Evolutionary conservation across 2,797 vertebrate species (phyloP).

Genomic region (Chrosomus eos): DNA sequence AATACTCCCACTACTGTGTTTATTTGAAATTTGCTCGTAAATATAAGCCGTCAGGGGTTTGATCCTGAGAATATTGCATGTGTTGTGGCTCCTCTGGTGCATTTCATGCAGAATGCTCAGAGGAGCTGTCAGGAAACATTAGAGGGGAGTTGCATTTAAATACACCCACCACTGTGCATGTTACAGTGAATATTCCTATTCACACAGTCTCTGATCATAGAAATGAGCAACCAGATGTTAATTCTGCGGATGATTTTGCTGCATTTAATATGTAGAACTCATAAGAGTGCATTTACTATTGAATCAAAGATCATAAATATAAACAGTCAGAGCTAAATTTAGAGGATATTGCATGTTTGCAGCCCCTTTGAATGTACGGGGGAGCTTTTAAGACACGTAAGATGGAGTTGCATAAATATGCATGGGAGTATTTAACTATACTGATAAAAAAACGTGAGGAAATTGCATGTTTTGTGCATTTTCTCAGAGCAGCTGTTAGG

Average conservation of each 20-base stretch:
- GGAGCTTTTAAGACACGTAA: no score
- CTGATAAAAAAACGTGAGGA: neutral
- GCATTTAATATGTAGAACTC: neutral
- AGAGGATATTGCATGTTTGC: neutral
- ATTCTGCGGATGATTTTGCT: neutral
- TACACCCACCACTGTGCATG: conserved; percentile 14
- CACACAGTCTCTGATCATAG: neutral
- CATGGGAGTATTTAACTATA: neutral
- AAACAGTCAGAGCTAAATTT: neutral
- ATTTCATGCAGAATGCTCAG: conserved; percentile 13
- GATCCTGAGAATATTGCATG: neutral
- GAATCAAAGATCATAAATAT: neutral
- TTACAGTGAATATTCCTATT: neutral
- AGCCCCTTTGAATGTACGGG: neutral
- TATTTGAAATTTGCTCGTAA: neutral
- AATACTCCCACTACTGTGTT: neutral
- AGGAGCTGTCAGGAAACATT: conserved; percentile 11
- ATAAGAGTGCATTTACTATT: neutral
- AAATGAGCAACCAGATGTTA: neutral
- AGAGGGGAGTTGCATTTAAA: conserved; percentile 22
- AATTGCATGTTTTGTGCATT: neutral
- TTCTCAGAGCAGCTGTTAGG: neutral
- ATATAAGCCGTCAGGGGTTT: neutral
- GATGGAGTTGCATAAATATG: neutral
- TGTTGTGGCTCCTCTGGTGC: neutral